Conservation (phyloP, 2,113 vertebrate species). For the Sylvietta virens region DNA sequence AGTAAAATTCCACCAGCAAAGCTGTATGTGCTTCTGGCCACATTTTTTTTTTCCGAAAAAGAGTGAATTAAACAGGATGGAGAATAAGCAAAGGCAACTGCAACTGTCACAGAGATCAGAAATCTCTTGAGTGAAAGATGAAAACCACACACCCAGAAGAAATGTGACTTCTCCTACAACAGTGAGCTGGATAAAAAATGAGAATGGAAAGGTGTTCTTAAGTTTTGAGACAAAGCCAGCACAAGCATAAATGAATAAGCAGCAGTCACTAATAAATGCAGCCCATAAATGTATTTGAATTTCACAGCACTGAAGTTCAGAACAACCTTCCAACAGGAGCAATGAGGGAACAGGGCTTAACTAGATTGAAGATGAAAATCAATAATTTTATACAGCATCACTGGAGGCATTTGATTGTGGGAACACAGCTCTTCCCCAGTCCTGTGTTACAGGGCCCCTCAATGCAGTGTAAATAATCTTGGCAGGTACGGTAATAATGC, state of each 20-base stretch:
- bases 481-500: background rate
- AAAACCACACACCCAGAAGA: background rate
- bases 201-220: background rate
- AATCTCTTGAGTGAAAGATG: background rate
- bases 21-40: background rate
- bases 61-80: background rate
- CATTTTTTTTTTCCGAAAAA: background rate
- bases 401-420: background rate
- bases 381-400: background rate
- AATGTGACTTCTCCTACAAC: background rate
- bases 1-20: background rate
- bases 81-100: background rate
- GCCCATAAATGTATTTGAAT: background rate
- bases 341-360: background rate
- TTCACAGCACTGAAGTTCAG: background rate
- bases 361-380: background rate
- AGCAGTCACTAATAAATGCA: background rate
- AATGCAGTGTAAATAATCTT: background rate
- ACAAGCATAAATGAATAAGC: background rate
- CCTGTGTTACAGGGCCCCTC: background rate
- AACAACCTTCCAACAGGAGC: background rate
- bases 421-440: background rate
- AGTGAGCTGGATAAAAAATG: background rate
- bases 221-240: background rate
- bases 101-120: background rate